Conservation (phyloP, 2,797 vertebrate species). For the Phrynocephalus vlangalii region DNA sequence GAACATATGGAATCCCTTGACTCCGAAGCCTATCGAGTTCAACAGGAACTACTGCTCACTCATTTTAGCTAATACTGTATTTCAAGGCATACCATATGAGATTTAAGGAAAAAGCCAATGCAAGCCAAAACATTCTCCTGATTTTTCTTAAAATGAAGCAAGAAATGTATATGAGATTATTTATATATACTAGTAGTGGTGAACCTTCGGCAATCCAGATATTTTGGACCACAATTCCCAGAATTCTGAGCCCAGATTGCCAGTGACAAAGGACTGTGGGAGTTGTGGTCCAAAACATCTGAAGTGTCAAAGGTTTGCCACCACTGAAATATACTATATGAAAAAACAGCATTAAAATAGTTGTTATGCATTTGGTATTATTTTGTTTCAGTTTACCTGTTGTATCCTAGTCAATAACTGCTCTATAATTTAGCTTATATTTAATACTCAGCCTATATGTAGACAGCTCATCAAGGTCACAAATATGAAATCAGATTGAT, state of each 20-base stretch:
- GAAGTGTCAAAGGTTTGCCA: no score
- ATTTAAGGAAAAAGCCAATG: constrained; percentile 22
- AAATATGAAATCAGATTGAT: constrained; percentile 6
- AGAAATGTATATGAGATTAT: not conserved
- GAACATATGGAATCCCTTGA: constrained; percentile 87
- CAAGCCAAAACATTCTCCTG: not conserved
- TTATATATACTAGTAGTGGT: not conserved
- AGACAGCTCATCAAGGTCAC: not conserved
- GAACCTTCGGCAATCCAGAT: no score
- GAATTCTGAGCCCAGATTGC: no score
- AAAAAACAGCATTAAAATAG: constrained; percentile 15
- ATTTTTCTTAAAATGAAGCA: constrained; percentile 5
- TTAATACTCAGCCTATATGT: constrained; percentile 12
- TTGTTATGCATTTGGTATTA: constrained; percentile 19
- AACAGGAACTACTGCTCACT: constrained; percentile 86
- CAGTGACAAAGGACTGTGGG: no score
- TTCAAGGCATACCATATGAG: not conserved
- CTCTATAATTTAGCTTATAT: not conserved
- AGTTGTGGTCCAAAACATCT: no score
- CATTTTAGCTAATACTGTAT: constrained; percentile 83
- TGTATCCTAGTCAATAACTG: constrained; percentile 27
- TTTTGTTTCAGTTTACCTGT: constrained; percentile 28
- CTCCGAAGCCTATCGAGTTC: constrained; percentile 84
- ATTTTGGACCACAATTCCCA: no score
- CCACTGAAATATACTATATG: not conserved